Base-by-base conservation (phyloP, 2,888 invertebrate genomes). In the Caenorhabditis sulstoni region DNA sequence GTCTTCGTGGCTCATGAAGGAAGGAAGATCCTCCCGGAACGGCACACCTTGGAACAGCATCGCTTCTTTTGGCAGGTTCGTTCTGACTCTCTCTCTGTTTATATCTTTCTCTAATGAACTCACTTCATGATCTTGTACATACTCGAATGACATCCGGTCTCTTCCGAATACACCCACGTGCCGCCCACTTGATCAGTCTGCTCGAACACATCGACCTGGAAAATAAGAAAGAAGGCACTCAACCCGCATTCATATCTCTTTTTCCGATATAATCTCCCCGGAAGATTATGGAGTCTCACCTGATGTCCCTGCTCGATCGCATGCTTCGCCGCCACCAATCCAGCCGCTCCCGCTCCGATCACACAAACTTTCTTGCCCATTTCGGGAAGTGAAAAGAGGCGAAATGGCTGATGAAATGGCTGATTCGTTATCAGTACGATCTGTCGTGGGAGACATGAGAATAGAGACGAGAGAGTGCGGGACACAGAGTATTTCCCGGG, bases 11-110 rank as follows among this genome's bases (percentile, higher is more conserved):
- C 93, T 92, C 3, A 95, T 91, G 88, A 94, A 95, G 0, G 95
- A 91, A 1, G 90, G 90, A 1, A 87, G 84, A 45, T 87, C 80
- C 0, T 88, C 93, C 0, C 94, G 93, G 75, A 95, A 94, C 0
- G 94, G 94, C 91, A 94, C 95, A 90, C 95, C 96, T 0, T 95
- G 95, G 90, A 93, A 96, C 0, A 94, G 94, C 96, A 97, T 97
- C 1, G 95, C 93, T 92, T 97, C 95, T 90, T 96, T 96, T 0
- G 96, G 96, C 9, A 96, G 92, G 91, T 96, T 96, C 0, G 96
- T 96, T 88, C 96, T 96, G 92, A 50, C n/a, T n/a, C n/a, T n/a
- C n/a, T n/a, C n/a, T n/a, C n/a, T n/a, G n/a, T n/a, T n/a, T n/a
- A n/a, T n/a, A n/a, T n/a, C n/a, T n/a, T n/a, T n/a, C n/a, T n/a